Evolutionary conservation across 2,113 vertebrate genomes (phyloP), one percentile per base, ranked within the genome.

Genomic region (Salvator merianae): DNA sequence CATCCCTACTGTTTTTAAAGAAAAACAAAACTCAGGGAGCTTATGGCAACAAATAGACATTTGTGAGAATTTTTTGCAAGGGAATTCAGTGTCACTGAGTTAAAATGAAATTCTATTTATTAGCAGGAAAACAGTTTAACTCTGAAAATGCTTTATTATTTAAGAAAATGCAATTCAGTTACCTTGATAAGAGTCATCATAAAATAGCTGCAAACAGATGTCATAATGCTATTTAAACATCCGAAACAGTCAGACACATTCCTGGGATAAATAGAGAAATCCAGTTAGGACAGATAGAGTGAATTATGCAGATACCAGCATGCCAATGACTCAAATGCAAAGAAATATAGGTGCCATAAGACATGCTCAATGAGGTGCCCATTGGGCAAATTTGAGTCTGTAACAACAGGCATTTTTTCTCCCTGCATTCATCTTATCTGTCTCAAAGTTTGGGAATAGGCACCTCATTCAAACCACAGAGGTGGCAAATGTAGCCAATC

Each of bases 51-150:
- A 65, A 82, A 40, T 69, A 20, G 24, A 68, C 80, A 32, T 59
- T 69, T 50, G 0, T 24, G 50, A 28, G 28, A 85, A 77, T 53
- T 7, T 22, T 70, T 59, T 53, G 63, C 69, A 28, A 32, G 70
- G 55, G 40, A 73, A 65, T 83, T 34, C 12, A 34, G 2, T 1
- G 6, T 16, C 50, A 55, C 26, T 1, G 32, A 73, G 32, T 50
- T 83, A 43, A 83, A 68, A 77, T 69, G 40, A 66, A 65, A 77
- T 55, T 26, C 32, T 77, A 30, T 76, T 76, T 76, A 50, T 83
- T 68, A 53, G 38, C 8, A 30, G 68, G 2, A 77, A 47, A 38
- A 66, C 75, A 66, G 30, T 32, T 63, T 47, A 30, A 68, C 55
- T 65, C 65, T 34, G 55, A 65, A 75, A 65, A n/a, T 30, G 74